Evolutionary conservation across 2,888 invertebrate species (phyloP), one percentile per base, ranked within the genome.

Genomic region (Cataglyphis cursor): DNA sequence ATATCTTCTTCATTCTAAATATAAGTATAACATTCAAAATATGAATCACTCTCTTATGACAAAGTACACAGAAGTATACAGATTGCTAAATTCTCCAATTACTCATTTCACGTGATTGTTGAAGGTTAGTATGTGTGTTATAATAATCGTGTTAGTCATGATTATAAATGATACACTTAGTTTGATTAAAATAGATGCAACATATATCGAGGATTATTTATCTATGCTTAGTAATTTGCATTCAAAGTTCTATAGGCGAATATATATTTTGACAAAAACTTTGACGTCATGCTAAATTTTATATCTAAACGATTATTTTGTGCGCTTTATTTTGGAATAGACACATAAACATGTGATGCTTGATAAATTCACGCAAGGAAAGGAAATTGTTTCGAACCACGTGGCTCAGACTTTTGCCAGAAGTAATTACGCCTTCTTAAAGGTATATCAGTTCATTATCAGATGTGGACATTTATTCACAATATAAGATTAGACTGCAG

Each of bases 31-130:
- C 35, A 75, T 82, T 24, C 41, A 61, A 72, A 44, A 66, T 24
- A 73, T 87, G 84, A 87, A 87, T 88, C 85, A 89, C n/a, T 57
- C 12, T 21, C 51, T 57, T 59, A 66, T 12, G 70, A 73, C 10
- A 54, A 61, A 48, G 10, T 65, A 28, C 0, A 12, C 35, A 24
- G 24, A 24, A 24, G 24, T 65, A 38, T 54, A n/a, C 10, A 35
- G 21, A 72, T 9, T 31, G 35, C 8, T 48, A 51, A 70, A 70
- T 80, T 38, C 70, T 80, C 9, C 18, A 35, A 31, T 59, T 76
- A 66, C 15, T 78, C 57, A 78, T 24, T 78, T 44, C 18, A 44
- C 24, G 12, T 57, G 66, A 78, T 44, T 66, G 9, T 5, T 70
- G 59, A 59, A 5, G n/a, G 1, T 21, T 57, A 28, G 31, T 78